Evolutionary conservation across 2,888 invertebrate genomes (phyloP), one percentile per base, ranked within the genome.

Genomic region (Stenoptilia bipunctidactyla): DNA sequence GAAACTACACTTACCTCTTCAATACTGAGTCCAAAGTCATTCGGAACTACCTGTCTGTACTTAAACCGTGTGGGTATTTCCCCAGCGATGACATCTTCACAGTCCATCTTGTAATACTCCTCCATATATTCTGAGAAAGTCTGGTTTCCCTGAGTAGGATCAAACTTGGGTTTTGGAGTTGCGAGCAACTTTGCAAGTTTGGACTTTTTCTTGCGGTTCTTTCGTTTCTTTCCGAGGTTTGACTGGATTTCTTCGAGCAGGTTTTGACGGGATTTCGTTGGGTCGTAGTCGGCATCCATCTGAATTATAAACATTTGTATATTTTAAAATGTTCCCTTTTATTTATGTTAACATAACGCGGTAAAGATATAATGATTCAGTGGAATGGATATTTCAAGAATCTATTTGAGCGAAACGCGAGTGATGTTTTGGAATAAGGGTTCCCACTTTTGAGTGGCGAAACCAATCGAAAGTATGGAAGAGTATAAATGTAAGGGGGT

Each of bases 51-150:
- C 64, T 93, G 88, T 15, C 96, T 86, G 63, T 99, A 99, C 61
- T 95, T 96, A 72, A 97, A 99, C 51, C 94, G 85, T 44, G 96
- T 97, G 0, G 96, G 96, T 51, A 92, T 69, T 61, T 97, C 96
- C 0, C 92, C 97, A 0, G 91, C 97, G 37, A 98, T 91, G 38
- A 98, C 88, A 69, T 99, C 98, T 63, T 98, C 98, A 66, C 93
- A 98, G 69, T 98, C 96, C 62, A 98, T 83, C 56, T 92, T 90
- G 63, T 98, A 98, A 67, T 97, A 98, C 68, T 98, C 97, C 56
- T 98, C 95, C 63, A 97, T 89, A 61, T 97, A 97, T 53, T 96
- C 87, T 25, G 91, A 88, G 68, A 94, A 97, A 0, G 90, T 90
- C 56, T 85, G 85, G 45, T 91, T 88, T 43, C 89, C 85, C 9